Percentiles rank a stretch among this genome's conserved stretches.
Evolutionary conservation across 2,888 invertebrate species (phyloP).

Genomic region (Drosophila multiciliata): DNA sequence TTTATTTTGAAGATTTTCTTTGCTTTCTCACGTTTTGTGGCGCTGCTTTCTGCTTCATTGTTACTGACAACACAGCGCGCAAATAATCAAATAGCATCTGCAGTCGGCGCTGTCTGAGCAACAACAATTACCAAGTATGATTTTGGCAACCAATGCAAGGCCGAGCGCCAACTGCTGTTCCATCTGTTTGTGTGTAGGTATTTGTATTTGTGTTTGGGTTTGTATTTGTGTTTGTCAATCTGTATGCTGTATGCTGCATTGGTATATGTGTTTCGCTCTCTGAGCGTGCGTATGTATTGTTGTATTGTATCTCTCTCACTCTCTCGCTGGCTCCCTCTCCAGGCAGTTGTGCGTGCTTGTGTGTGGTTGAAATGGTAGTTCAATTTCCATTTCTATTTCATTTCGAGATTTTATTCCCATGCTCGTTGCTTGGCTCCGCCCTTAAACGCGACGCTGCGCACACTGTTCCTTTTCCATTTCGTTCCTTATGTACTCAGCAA

Average conservation of each 20-base stretch:
- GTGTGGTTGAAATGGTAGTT: conserved; percentile 66
- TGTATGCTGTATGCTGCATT: conserved; percentile 22
- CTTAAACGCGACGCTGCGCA: conserved; percentile 49
- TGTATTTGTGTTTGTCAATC: conserved; percentile 12
- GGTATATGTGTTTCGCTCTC: conserved; percentile 68
- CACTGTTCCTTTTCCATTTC: conserved; percentile 60
- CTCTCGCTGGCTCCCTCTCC: not conserved
- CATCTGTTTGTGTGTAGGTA: conserved; percentile 43
- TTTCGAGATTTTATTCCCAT: conserved; percentile 61
- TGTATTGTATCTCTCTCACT: conserved; percentile 32
- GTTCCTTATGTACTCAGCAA: conserved; percentile 65
- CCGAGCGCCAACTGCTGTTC: conserved; percentile 52
- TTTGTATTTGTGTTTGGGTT: conserved; percentile 31
- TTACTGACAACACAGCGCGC: conserved; percentile 41
- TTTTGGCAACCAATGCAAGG: conserved; percentile 58
- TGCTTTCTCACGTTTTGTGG: conserved; percentile 50
- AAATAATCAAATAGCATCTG: conserved; percentile 55
- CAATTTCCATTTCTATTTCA: conserved; percentile 64
- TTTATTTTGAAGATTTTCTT: conserved; percentile 25
- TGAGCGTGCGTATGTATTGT: conserved; percentile 40
- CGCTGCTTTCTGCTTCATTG: conserved; percentile 52
- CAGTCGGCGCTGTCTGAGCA: conserved; percentile 43
- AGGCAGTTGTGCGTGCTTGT: conserved; percentile 20
- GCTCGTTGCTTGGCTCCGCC: conserved; percentile 62
- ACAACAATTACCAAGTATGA: conserved; percentile 41